Evolutionary conservation across 2,797 vertebrate species (phyloP), one percentile per base, ranked within the genome.

Genomic region (Pseudomugil tenellus): DNA sequence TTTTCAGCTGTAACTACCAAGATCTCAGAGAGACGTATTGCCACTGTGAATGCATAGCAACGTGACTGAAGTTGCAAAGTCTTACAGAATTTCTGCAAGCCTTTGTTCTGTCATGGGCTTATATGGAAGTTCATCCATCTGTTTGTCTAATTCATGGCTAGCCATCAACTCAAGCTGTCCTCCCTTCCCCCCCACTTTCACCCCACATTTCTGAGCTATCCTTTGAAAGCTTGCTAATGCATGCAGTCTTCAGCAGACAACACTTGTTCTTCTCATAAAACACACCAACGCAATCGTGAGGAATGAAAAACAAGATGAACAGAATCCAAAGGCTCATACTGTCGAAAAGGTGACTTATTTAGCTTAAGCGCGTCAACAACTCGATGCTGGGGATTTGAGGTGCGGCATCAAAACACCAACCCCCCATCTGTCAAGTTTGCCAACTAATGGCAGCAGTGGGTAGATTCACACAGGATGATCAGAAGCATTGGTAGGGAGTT

Each of bases 1-100:
- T 86, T 82, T 76, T 84, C 80, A 87, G 67, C 65, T 64, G 57
- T 71, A 74, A 72, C 79, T 72, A 67, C 63, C 56, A n/a, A 25
- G 55, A 57, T 63, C 73, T 70, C 57, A 55, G 79, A 53, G 49
- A 83, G 60, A 80, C 2, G 17, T 37, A 67, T 77, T 68, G 39
- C 54, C 74, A 58, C 41, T 65, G 60, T 67, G 54, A 64, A 58
- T 72, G 73, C 52, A 49, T 48, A 70, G 70, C 59, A 64, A 49
- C 66, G 64, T 67, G 58, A 74, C 62, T 58, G 57, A 61, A 80
- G 61, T 63, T 55, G 37, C 52, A 72, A 66, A 66, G 26, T 55
- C n/a, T 70, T 73, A 35, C 26, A 6, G n/a, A 60, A 53, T 57
- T 72, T 83, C 57, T 74, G 21, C 55, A 34, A 68, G 19, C 23